These are phyloP conservation scores for Brachirus orientalis DNA, from an alignment of 2,113 vertebrate species.

Conservation along the genomic window DNA sequence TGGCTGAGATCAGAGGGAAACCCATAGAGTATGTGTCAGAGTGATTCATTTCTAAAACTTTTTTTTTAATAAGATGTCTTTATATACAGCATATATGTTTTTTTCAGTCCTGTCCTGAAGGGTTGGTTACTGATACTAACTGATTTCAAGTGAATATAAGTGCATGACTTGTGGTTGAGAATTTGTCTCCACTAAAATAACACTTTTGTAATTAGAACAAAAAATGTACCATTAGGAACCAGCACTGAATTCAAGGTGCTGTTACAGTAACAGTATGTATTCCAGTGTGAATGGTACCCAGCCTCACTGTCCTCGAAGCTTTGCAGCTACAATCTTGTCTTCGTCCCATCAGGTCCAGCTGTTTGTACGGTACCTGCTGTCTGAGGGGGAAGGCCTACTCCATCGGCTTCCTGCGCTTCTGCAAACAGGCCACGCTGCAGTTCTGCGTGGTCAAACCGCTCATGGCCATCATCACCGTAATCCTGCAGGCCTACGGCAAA, in stretches of 20 bases:
- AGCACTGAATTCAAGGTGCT: too few species aligned
- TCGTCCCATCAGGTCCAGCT: conserved; percentile 89
- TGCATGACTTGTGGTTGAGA: too few species aligned
- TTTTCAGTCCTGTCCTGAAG: not conserved
- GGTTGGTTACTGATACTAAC: too few species aligned
- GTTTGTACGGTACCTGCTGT: conserved; percentile 94
- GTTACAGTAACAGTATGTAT: too few species aligned
- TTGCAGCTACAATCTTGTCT: not conserved
- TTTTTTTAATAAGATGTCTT: not conserved
- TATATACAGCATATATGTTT: not conserved
- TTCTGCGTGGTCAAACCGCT: conserved; percentile 99
- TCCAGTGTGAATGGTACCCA: too few species aligned
- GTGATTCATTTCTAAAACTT: not conserved
- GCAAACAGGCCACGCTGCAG: conserved; percentile 98
- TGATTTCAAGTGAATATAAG: too few species aligned
- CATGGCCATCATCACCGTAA: conserved; percentile 92
- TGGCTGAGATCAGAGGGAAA: conserved; percentile 95
- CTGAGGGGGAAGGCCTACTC: conserved; percentile 96
- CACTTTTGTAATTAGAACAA: too few species aligned
- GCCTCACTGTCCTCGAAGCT: too few species aligned
- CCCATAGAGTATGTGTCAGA: conserved; percentile 85
- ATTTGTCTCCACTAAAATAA: too few species aligned
- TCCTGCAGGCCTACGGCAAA: conserved; percentile 95
- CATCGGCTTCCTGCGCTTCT: conserved; percentile 95
- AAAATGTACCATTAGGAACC: too few species aligned